Percentiles rank a stretch among this genome's conserved stretches.
Evolutionary conservation across 2,113 vertebrate species (phyloP).

Genomic region (Epinephelus fuscoguttatus): DNA sequence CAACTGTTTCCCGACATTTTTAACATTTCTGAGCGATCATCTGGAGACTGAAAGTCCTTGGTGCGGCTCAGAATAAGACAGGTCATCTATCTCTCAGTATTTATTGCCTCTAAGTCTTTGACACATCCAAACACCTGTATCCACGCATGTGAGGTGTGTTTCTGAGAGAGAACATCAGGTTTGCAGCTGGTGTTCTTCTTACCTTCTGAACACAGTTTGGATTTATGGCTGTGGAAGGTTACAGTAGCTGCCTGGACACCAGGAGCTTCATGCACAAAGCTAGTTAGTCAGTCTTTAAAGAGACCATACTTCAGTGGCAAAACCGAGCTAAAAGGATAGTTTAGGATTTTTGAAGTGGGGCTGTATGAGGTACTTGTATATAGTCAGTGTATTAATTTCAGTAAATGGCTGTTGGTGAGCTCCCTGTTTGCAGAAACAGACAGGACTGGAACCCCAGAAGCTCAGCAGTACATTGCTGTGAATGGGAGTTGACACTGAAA

Average conservation of each 20-base stretch:
- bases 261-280: constrained; percentile 10
- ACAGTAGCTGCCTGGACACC: constrained; percentile 23
- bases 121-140: constrained; percentile 64
- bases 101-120: constrained; percentile 53
- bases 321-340: too few species aligned
- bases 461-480: too few species aligned
- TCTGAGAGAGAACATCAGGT: constrained; percentile 49
- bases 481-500: too few species aligned
- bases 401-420: too few species aligned
- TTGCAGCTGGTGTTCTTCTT: constrained; percentile 46
- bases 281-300: not conserved
- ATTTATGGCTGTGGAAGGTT: constrained; percentile 45
- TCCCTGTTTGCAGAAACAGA: too few species aligned
- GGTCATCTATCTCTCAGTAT: constrained; percentile 53
- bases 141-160: constrained; percentile 35
- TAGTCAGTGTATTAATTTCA: too few species aligned
- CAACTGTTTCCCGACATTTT: constrained; percentile 56
- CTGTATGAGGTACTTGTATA: too few species aligned
- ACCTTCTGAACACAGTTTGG: constrained; percentile 49
- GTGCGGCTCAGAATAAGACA: constrained; percentile 40
- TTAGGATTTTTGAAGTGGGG: too few species aligned
- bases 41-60: constrained; percentile 43
- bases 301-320: not conserved
- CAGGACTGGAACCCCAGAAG: too few species aligned
- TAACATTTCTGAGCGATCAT: constrained; percentile 53